Evolutionary conservation across 2,113 vertebrate genomes (phyloP).

Genomic region (Eleginops maclovinus): DNA sequence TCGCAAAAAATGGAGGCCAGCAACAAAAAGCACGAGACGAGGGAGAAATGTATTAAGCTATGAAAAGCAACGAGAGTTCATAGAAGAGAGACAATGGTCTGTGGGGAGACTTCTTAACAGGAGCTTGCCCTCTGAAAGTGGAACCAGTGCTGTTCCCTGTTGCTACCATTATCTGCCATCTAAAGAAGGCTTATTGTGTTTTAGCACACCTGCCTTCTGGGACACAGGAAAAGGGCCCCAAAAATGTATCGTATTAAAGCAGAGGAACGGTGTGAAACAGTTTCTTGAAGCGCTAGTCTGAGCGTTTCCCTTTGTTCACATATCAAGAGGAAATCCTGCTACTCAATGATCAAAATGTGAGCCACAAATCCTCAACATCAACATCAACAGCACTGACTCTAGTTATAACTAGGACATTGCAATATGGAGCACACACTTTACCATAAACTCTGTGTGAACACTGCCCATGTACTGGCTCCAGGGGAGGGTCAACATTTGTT

Average conservation of each 20-base stretch:
- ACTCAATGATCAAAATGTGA: too few relatives aligned
- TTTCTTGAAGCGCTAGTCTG: background rate
- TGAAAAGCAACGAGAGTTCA: constrained; percentile 13
- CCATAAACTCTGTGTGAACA: too few relatives aligned
- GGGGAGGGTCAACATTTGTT: too few relatives aligned
- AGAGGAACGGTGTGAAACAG: constrained; percentile 5
- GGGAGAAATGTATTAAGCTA: constrained; percentile 3
- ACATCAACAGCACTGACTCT: too few relatives aligned
- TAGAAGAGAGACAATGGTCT: constrained; percentile 30
- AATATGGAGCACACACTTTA: too few relatives aligned
- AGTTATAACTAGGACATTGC: too few relatives aligned
- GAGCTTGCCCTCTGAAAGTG: constrained; percentile 5
- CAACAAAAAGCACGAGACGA: background rate
- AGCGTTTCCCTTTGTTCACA: background rate
- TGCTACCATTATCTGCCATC: constrained; percentile 15
- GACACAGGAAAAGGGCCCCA: background rate
- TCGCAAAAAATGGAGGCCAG: background rate
- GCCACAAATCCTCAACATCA: too few relatives aligned
- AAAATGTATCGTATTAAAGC: constrained; percentile 10
- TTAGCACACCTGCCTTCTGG: background rate
- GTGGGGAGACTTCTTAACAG: constrained; percentile 23
- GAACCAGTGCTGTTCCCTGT: constrained; percentile 7
- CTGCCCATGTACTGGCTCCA: too few relatives aligned
- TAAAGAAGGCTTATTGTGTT: constrained; percentile 9
- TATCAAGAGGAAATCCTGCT: background rate